phyloP scores from a whole-genome alignment of 2,113 vertebrate species.

The Pachypanchax playfairii region DNA sequence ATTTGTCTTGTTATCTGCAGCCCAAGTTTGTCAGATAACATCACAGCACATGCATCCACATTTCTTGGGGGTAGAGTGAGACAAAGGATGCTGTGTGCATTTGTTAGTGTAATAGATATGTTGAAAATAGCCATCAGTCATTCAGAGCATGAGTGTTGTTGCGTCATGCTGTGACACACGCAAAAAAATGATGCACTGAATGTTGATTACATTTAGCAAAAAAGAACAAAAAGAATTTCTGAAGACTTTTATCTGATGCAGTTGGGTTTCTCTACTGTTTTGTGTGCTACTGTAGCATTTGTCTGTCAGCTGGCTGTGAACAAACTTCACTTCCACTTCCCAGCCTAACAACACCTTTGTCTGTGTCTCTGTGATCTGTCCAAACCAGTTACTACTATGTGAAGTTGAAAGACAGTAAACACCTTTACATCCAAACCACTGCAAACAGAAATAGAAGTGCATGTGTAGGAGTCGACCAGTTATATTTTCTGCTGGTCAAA shows the following conservation, averaged over 20 bases:
- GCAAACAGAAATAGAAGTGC: constrained; percentile 1
- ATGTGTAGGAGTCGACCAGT: too few relatives aligned
- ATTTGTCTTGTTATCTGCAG: constrained; percentile 76
- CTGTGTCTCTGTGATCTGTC: constrained; percentile 13
- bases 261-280: constrained; percentile 7
- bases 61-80: constrained; percentile 32
- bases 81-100: constrained; percentile 9
- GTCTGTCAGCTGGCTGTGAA: constrained; percentile 43
- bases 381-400: constrained; percentile 6
- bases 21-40: constrained; percentile 65
- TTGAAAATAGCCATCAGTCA: constrained; percentile 41
- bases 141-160: constrained; percentile 16
- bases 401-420: constrained; percentile 13
- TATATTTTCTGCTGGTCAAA: too few relatives aligned
- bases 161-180: constrained; percentile 41
- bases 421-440: neutral
- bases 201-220: constrained; percentile 52
- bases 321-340: constrained; percentile 16
- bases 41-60: constrained; percentile 60
- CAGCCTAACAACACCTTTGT: constrained; percentile 1
- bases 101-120: constrained; percentile 19
- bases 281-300: constrained; percentile 25
- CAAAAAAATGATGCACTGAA: constrained; percentile 21
- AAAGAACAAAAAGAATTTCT: constrained; percentile 33
- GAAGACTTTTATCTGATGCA: constrained; percentile 11